Conservation (phyloP, 2,797 vertebrate species). For the Strix occidentalis region DNA sequence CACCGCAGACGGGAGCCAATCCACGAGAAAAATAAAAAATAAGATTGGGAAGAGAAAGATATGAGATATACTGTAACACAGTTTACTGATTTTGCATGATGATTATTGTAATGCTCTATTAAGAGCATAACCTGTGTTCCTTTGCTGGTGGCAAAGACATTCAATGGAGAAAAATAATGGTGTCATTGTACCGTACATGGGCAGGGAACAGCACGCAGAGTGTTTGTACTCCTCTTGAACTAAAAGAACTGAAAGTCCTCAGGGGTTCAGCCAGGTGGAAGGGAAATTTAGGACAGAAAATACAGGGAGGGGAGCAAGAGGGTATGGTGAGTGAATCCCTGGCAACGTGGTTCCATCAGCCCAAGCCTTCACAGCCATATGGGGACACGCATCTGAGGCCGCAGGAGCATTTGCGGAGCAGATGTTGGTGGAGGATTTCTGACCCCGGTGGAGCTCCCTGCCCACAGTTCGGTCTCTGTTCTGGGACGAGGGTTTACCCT, state of each 20-base stretch:
- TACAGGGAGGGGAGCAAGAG: neutral
- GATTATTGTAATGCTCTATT: neutral
- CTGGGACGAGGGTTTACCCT: neutral
- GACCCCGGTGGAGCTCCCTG: neutral
- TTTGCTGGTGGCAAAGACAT: neutral
- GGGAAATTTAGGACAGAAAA: neutral
- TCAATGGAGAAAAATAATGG: neutral
- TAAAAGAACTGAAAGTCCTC: neutral
- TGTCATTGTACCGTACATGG: neutral
- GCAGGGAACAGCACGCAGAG: neutral
- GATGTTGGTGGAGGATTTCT: constrained; percentile 40
- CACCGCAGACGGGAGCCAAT: neutral
- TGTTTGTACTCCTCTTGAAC: neutral
- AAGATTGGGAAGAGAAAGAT: neutral
- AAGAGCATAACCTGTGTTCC: neutral
- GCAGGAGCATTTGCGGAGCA: constrained; percentile 35
- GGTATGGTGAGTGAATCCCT: neutral
- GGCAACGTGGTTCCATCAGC: neutral
- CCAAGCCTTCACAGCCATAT: neutral
- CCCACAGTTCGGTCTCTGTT: constrained; percentile 22
- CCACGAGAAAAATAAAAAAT: neutral
- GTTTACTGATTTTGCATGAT: neutral
- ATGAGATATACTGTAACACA: neutral
- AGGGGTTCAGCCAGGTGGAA: neutral
- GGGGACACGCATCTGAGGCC: neutral